Base-by-base conservation (phyloP, 2,797 vertebrate species). In the Galago senegalensis region DNA sequence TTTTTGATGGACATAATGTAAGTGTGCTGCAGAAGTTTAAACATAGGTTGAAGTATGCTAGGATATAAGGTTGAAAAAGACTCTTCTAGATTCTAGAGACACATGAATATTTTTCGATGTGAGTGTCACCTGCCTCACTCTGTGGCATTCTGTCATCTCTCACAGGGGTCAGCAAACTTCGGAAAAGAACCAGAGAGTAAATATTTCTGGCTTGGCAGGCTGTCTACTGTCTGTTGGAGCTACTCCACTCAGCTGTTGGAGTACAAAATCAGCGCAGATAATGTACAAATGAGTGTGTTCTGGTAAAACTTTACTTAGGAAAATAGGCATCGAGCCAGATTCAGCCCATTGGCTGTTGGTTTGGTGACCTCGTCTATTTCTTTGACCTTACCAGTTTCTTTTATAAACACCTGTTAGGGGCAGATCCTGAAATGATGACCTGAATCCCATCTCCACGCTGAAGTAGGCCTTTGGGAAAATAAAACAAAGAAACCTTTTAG, bases 351-450 rank as follows among this genome's bases (percentile, higher is more conserved):
- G 34, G 37, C 8, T 1, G 25, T 27, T 27, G 40, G 40, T 23
- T 43, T 94, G 67, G 72, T 63, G 80, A 76, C 10, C 17, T 27
- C 25, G 21, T 82, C 83, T 80, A 0, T 83, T 53, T 94, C 34
- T 83, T 87, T 94, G 37, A 49, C 40, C 40, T 43, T 43, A 43
- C 40, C 40, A 43, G 40, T 43, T 43, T 43, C 40, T 43, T 43
- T 18, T 73, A 5, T 69, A 76, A 63, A 60, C 46, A 49, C 60
- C 29, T 23, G 17, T 29, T 76, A 27, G 29, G 3, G 60, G 82
- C 43, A 70, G 18, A 83, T 94, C 12, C 63, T 77, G 34, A 87
- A 96, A 63, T 73, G n/a, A 27, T 93, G 75, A 3, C 31, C 43
- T 61, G 10, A 75, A 58, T 92, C 82, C 88, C 16, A 83, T 75